A percentile compares a stretch with the other conserved stretches of the same genome.
phyloP scores from a whole-genome alignment of 2,113 vertebrate species.

The Dolichallabes microphthalmus region DNA sequence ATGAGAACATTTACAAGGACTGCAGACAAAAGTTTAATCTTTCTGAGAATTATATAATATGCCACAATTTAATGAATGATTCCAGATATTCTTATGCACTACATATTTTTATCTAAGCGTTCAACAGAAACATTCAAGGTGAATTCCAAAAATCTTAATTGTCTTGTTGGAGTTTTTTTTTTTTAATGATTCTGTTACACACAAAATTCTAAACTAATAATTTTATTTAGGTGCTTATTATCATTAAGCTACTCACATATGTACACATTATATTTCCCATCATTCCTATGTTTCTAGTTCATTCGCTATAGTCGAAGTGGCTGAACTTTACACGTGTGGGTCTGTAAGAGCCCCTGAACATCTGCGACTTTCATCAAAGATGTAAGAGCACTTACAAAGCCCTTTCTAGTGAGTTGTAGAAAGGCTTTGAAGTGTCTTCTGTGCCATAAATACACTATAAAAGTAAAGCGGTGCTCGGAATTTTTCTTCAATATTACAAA shows the following conservation, averaged over 20 bases:
- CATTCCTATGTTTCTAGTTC: no score
- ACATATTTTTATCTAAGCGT: background rate
- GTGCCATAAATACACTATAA: background rate
- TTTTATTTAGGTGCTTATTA: background rate
- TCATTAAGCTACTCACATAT: no score
- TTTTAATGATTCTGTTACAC: background rate
- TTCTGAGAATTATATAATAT: background rate
- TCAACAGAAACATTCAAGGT: no score
- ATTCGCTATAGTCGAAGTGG: no score
- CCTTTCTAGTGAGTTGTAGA: background rate
- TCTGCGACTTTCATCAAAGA: background rate
- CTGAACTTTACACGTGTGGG: no score
- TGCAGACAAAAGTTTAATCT: background rate
- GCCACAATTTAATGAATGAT: background rate
- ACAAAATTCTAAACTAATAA: background rate
- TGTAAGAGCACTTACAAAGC: background rate
- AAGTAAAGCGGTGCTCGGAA: background rate
- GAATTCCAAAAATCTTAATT: background rate
- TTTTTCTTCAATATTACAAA: no score
- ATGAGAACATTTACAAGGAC: background rate
- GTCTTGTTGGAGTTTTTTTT: background rate
- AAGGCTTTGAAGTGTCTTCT: background rate
- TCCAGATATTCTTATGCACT: background rate
- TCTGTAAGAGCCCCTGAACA: no score
- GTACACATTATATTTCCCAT: no score